Percentiles rank a stretch among this genome's conserved stretches.
These are phyloP conservation scores for Araneus ventricosus DNA, from an alignment of 1,140 invertebrate species.

Conservation along the genomic window DNA sequence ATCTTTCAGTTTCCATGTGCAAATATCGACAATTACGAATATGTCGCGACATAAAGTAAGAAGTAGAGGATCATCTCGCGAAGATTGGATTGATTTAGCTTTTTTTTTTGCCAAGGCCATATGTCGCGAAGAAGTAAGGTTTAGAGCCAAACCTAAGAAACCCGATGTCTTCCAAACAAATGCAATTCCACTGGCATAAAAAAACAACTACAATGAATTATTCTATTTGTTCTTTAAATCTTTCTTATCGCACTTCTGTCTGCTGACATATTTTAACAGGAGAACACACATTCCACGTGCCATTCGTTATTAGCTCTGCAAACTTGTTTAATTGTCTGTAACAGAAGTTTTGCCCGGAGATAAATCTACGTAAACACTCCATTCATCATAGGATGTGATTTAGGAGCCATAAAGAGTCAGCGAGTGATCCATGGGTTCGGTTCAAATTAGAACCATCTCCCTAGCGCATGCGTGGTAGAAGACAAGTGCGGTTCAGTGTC, in stretches of 20 bases:
- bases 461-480: neutral
- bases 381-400: neutral
- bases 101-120: too few species aligned
- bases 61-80: too few species aligned
- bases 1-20: too few species aligned
- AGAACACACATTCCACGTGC: neutral
- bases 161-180: too few species aligned
- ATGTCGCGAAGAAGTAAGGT: too few species aligned
- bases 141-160: too few species aligned
- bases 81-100: too few species aligned
- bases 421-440: neutral
- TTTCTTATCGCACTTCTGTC: neutral
- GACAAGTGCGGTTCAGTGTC: slow-evolving; percentile 22
- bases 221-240: neutral
- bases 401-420: neutral
- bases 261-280: neutral
- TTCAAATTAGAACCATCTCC: slow-evolving; percentile 20
- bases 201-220: too few species aligned
- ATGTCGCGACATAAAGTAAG: too few species aligned
- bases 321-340: neutral
- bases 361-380: slow-evolving; percentile 2
- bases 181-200: too few species aligned
- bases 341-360: neutral
- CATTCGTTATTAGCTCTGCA: neutral
- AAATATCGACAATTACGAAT: too few species aligned